Evolutionary conservation across 1,140 invertebrate species (phyloP), one percentile per base, ranked within the genome.

Genomic region (Drosophila athabasca): DNA sequence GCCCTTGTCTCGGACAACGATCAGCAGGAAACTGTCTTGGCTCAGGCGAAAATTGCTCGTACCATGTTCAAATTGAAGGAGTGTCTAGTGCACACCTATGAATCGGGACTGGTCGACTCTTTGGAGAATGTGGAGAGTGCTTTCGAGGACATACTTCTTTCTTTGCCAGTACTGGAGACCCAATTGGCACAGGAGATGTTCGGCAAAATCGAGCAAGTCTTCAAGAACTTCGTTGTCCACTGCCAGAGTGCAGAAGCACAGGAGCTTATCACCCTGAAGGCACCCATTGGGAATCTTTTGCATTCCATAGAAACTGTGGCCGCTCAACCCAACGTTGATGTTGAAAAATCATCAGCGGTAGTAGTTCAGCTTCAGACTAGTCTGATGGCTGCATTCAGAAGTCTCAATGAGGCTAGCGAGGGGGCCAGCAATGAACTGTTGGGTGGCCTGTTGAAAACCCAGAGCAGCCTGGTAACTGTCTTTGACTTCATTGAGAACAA

Each of bases 61-160:
- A 82, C 89, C 6, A 85, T 91, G 82, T 91, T 91, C 24, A 90
- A 76, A 49, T 44, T 91, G 7, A 91, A 91, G 69, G 90, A 91
- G 57, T 90, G 82, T 9, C 59, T 91, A 22, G 89, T 91, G 7
- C 85, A 91, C n/a, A 91, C 90, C 3, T 91, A 91, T 48, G 90
- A 91, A 51, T 80, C 84, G 0, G 90, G 81, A 7, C 26, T 89
- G n/a, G 85, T 90, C 19, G 82, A 90, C 7, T 83, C 84, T 0
- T 31, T 91, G 22, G 90, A 91, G 3, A 90, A 88, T 39, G 78
- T 90, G 13, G 90, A 91, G 50, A 84, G 75, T 53, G 87, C 88
- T 0, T 91, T 91, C 45, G 90, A 91, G 31, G 90, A 91, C 41
- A 90, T 91, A 49, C 44, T 91, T 39, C 50, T 88, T 0, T 88